phyloP scores from a whole-genome alignment of 53 echinoderm and acorn worm species.

The Mesocentrotus franciscanus region DNA sequence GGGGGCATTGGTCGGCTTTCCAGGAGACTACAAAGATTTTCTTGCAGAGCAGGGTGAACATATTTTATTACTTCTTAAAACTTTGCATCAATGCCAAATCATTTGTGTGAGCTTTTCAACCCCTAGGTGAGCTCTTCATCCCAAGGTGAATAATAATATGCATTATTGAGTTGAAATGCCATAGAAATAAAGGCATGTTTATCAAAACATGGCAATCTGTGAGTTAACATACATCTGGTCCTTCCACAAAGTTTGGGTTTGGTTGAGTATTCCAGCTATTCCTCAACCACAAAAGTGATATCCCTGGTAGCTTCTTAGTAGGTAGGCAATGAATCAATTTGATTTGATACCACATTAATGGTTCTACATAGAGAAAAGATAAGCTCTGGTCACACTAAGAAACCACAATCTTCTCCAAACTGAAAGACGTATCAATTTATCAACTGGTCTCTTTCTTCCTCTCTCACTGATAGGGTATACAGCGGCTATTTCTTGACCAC shows the following conservation, averaged over 20 bases:
- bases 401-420: not conserved
- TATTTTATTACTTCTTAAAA: not conserved
- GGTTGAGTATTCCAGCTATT: constrained; percentile 28
- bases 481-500: constrained; percentile 15
- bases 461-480: not conserved
- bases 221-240: not conserved
- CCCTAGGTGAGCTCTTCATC: not conserved
- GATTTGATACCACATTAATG: constrained; percentile 42
- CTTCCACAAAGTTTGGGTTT: not conserved
- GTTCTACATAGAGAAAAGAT: not conserved
- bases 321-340: constrained; percentile 40
- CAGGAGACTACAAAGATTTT: constrained; percentile 1
- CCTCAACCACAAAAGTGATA: constrained; percentile 9
- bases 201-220: constrained; percentile 9
- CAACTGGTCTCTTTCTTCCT: not conserved
- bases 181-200: not conserved
- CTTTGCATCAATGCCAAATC: constrained; percentile 16
- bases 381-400: not conserved
- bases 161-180: not conserved
- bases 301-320: not conserved
- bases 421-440: not conserved
- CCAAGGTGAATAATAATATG: not conserved
- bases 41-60: not conserved
- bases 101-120: not conserved
- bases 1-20: not conserved